These are phyloP conservation scores for Glossosoma conforme DNA, from an alignment of 1,140 invertebrate species.

Conservation along the genomic window DNA sequence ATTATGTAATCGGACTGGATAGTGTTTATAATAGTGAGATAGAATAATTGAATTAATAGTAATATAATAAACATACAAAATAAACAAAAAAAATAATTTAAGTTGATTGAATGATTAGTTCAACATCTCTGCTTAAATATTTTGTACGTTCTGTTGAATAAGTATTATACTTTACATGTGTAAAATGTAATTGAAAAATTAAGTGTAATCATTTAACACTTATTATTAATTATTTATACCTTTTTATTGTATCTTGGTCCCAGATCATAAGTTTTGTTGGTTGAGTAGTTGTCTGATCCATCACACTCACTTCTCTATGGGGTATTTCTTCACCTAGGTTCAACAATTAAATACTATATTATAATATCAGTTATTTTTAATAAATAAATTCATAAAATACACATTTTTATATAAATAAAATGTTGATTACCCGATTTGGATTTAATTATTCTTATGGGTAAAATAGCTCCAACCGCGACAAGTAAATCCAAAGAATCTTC, in stretches of 20 bases:
- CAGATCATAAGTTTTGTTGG: slow-evolving; percentile 38
- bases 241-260: slow-evolving; percentile 37
- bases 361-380: slow-evolving; percentile 1
- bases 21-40: no score
- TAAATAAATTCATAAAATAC: slow-evolving; percentile 1
- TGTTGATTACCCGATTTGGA: slow-evolving; percentile 40
- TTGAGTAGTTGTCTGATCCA: slow-evolving; percentile 37
- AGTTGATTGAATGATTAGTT: no score
- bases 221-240: no score
- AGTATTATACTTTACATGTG: no score
- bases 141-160: no score
- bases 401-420: not conserved
- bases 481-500: slow-evolving; percentile 47
- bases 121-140: no score
- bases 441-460: slow-evolving; percentile 44
- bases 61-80: no score
- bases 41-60: no score
- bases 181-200: no score
- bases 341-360: slow-evolving; percentile 1
- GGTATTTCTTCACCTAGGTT: slow-evolving; percentile 33
- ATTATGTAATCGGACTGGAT: no score
- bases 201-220: no score
- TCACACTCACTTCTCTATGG: slow-evolving; percentile 38
- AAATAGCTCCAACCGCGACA: slow-evolving; percentile 49
- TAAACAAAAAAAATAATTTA: no score